phyloP scores from a whole-genome alignment of 2,888 invertebrate genomes.

The Tipula vernalis region DNA sequence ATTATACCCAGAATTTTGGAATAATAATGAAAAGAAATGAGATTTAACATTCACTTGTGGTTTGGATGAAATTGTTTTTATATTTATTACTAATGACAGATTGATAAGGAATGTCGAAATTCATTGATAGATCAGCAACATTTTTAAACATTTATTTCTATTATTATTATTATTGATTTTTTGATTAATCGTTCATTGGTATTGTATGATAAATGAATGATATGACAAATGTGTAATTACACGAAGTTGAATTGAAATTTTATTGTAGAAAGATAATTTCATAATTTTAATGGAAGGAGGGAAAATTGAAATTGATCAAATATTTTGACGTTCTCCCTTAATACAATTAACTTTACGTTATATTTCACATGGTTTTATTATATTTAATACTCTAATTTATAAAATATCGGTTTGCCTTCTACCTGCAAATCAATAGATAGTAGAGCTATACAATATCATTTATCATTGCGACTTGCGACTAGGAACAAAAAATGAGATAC shows the following conservation, averaged over 20 bases:
- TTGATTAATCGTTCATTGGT: background rate
- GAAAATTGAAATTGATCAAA: background rate
- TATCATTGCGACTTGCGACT: background rate
- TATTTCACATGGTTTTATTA: background rate
- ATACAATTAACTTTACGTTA: background rate
- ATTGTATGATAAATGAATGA: background rate
- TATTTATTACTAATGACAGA: background rate
- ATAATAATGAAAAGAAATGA: background rate
- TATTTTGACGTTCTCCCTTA: background rate
- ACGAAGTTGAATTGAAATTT: background rate
- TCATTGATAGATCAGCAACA: background rate
- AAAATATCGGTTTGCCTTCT: background rate
- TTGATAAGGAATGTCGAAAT: background rate
- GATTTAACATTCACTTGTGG: background rate
- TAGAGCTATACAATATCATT: background rate
- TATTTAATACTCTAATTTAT: background rate
- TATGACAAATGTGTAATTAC: background rate
- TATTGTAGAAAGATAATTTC: background rate
- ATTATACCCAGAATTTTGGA: background rate
- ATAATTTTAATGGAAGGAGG: background rate
- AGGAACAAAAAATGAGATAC: background rate
- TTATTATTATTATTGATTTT: background rate
- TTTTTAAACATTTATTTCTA: background rate
- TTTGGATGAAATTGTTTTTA: background rate
- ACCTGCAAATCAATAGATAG: background rate